Evolutionary conservation across 2,113 vertebrate species (phyloP).

Genomic region (Electrona antarctica): DNA sequence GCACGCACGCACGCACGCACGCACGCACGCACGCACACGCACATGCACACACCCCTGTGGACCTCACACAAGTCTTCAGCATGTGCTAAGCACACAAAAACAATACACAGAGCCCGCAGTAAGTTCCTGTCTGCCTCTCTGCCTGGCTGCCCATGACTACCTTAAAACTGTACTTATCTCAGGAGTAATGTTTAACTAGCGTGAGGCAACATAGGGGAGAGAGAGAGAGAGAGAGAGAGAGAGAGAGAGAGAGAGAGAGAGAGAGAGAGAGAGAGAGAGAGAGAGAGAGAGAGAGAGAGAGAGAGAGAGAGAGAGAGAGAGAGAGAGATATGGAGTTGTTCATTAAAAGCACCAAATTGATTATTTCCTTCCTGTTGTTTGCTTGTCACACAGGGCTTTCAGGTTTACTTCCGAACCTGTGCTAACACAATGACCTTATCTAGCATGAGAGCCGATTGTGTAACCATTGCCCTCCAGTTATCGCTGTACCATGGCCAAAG

Average conservation of each 20-base stretch:
- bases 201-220: slow-evolving; percentile 77
- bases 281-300: slow-evolving; percentile 69
- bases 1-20: no score
- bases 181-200: slow-evolving; percentile 85
- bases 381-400: slow-evolving; percentile 82
- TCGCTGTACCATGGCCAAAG: slow-evolving; percentile 60
- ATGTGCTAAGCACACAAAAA: slow-evolving; percentile 37
- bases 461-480: slow-evolving; percentile 79
- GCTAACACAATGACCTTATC: slow-evolving; percentile 86
- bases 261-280: slow-evolving; percentile 48
- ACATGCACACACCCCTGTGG: background rate
- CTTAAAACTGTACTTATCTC: slow-evolving; percentile 49
- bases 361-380: slow-evolving; percentile 96
- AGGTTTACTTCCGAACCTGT: slow-evolving; percentile 84
- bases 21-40: no score
- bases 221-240: slow-evolving; percentile 68
- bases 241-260: slow-evolving; percentile 17
- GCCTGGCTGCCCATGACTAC: slow-evolving; percentile 51
- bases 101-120: background rate
- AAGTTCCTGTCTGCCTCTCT: slow-evolving; percentile 55
- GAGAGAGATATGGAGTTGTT: slow-evolving; percentile 81
- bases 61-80: background rate
- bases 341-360: slow-evolving; percentile 91
- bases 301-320: slow-evolving; percentile 22
- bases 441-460: slow-evolving; percentile 79